These are phyloP conservation scores for Anas platyrhynchos DNA, from an alignment of 2,113 vertebrate species.

Conservation along the genomic window DNA sequence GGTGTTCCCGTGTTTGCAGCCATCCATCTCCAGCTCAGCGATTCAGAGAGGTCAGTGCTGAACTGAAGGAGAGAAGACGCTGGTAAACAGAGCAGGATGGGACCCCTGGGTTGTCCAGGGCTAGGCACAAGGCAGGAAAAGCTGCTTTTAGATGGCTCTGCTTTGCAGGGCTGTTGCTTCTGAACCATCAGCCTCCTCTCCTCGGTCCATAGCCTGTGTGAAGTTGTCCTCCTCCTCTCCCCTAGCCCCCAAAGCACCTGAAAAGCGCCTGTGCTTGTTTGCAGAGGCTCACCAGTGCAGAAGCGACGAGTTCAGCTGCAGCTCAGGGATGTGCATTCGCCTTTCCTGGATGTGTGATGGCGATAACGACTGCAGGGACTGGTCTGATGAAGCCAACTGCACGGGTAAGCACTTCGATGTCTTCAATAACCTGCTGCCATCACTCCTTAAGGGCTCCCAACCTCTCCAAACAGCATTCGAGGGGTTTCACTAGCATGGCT, in stretches of 20 bases:
- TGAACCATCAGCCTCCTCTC: background rate
- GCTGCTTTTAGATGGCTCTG: background rate
- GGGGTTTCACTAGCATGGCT: background rate
- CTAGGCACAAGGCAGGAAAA: background rate
- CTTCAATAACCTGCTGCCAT: background rate
- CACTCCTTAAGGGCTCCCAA: background rate
- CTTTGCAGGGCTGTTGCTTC: background rate
- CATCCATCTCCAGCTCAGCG: background rate
- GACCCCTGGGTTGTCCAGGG: background rate
- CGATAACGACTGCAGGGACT: slow-evolving; percentile 97
- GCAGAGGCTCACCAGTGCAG: slow-evolving; percentile 92
- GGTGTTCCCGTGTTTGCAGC: background rate
- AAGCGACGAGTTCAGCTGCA: slow-evolving; percentile 89
- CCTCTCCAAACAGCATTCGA: background rate
- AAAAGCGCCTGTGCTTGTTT: background rate
- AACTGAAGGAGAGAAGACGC: background rate
- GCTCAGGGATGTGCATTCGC: slow-evolving; percentile 93
- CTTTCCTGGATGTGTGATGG: slow-evolving; percentile 95
- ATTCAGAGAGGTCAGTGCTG: background rate
- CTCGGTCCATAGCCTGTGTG: rapidly evolving
- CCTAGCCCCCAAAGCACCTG: background rate
- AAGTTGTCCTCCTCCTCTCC: background rate
- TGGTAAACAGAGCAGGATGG: background rate
- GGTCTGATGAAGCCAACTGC: slow-evolving; percentile 96
- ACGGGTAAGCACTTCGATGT: slow-evolving; percentile 79